Conservation (phyloP, 1,140 invertebrate genomes). For the Diabrotica undecimpunctata region DNA sequence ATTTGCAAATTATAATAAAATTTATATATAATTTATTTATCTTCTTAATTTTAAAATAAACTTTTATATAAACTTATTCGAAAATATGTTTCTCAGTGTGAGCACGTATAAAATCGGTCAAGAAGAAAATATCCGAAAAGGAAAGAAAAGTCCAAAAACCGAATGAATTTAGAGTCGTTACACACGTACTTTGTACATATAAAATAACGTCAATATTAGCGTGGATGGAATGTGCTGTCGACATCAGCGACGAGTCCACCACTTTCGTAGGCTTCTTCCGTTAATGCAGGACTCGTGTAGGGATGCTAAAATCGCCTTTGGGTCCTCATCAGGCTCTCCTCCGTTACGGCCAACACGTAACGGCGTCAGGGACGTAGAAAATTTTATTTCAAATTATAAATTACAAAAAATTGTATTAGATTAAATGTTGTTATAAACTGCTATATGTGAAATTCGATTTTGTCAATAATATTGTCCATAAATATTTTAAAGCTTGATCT, state of each 20-base stretch:
- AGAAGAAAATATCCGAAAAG: constrained; percentile 1
- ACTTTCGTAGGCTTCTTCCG: constrained; percentile 38
- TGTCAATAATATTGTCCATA: too few species aligned
- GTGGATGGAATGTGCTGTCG: not conserved
- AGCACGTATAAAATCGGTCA: not conserved
- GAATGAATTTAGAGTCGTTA: constrained; percentile 21
- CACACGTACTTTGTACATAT: constrained; percentile 27
- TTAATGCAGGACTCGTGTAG: constrained; percentile 43
- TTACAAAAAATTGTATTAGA: not conserved
- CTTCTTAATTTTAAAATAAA: too few species aligned
- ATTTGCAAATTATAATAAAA: too few species aligned
- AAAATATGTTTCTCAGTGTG: not conserved
- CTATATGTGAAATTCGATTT: too few species aligned
- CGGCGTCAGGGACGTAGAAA: constrained; percentile 10
- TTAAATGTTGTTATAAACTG: too few species aligned
- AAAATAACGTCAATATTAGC: constrained; percentile 16
- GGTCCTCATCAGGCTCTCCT: constrained; percentile 33
- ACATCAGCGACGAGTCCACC: constrained; percentile 9
- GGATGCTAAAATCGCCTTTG: constrained; percentile 43
- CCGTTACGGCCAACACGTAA: constrained; percentile 31
- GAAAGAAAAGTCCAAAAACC: not conserved
- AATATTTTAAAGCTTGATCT: too few species aligned
- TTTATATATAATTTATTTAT: too few species aligned
- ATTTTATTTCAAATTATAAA: constrained; percentile 3
- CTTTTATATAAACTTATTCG: too few species aligned